Percentiles rank a stretch among this genome's conserved stretches.
Evolutionary conservation across 2,888 invertebrate genomes (phyloP).

Genomic region (Lypha dubia): DNA sequence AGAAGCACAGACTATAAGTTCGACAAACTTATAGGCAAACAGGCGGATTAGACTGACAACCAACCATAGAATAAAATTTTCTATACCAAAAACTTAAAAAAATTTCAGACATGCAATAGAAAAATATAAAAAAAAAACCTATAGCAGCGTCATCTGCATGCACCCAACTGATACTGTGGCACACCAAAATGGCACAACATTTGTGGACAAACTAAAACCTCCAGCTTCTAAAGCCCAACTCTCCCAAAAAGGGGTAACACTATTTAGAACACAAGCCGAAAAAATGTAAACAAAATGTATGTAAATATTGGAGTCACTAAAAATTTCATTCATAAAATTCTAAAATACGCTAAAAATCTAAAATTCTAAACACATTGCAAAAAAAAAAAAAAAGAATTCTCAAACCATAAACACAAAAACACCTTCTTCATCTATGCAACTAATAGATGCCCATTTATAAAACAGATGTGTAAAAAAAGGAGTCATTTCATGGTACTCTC

Average conservation of each 20-base stretch:
- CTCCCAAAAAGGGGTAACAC: background rate
- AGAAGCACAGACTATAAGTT: background rate
- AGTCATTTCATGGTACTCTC: slow-evolving; percentile 18
- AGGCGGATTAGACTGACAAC: background rate
- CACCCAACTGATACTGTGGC: slow-evolving; percentile 16
- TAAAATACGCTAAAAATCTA: slow-evolving; percentile 82
- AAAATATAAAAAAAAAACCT: slow-evolving; percentile 2
- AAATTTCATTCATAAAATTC: slow-evolving; percentile 82
- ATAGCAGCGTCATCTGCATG: slow-evolving; percentile 12
- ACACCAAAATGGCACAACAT: slow-evolving; percentile 23
- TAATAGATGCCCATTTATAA: background rate
- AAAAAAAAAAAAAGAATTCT: too few species aligned
- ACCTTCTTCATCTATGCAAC: background rate
- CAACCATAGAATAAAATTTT: slow-evolving; percentile 22
- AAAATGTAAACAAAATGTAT: slow-evolving; percentile 19
- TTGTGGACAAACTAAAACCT: background rate
- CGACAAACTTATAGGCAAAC: slow-evolving; percentile 8
- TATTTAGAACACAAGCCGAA: slow-evolving; percentile 26
- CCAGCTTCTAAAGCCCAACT: slow-evolving; percentile 6
- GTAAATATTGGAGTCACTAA: slow-evolving; percentile 55
- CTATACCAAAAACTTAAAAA: slow-evolving; percentile 57
- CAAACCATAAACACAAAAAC: background rate
- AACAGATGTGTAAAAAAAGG: slow-evolving; percentile 6
- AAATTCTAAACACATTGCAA: slow-evolving; percentile 80
- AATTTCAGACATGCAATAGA: slow-evolving; percentile 9